Percentiles rank a stretch among this genome's conserved stretches.
These are phyloP conservation scores for Tiliqua scincoides DNA, from an alignment of 2,113 vertebrate genomes.

Conservation along the genomic window DNA sequence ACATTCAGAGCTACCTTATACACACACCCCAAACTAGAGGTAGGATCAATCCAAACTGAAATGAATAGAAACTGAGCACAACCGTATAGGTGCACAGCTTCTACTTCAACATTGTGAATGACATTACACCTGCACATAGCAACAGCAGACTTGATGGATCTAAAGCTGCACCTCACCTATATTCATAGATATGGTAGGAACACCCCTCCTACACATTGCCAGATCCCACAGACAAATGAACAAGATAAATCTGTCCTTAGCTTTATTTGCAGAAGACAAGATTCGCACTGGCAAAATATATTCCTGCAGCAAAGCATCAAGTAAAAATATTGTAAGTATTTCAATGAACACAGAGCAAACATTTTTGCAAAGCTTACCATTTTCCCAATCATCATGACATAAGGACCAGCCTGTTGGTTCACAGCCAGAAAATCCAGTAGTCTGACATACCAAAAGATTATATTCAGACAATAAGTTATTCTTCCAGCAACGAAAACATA, in stretches of 20 bases:
- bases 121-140: background rate
- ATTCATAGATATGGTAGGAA: background rate
- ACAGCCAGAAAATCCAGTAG: conserved; percentile 96
- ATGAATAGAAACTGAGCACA: background rate
- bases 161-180: background rate
- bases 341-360: no score
- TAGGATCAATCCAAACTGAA: background rate
- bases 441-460: conserved; percentile 99
- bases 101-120: background rate
- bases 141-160: background rate
- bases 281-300: background rate
- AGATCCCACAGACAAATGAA: background rate
- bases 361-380: conserved; percentile 85
- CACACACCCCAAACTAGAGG: background rate
- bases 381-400: conserved; percentile 99
- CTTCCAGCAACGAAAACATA: conserved; percentile 85
- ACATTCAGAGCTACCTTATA: background rate
- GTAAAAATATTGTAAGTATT: background rate
- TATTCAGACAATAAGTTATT: conserved; percentile 95
- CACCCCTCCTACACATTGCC: background rate
- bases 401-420: conserved; percentile 98
- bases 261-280: background rate
- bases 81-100: background rate
- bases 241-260: background rate
- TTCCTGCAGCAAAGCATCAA: background rate